Evolutionary conservation across 2,888 invertebrate species (phyloP).

Genomic region (Pandemis cinnamomeana): DNA sequence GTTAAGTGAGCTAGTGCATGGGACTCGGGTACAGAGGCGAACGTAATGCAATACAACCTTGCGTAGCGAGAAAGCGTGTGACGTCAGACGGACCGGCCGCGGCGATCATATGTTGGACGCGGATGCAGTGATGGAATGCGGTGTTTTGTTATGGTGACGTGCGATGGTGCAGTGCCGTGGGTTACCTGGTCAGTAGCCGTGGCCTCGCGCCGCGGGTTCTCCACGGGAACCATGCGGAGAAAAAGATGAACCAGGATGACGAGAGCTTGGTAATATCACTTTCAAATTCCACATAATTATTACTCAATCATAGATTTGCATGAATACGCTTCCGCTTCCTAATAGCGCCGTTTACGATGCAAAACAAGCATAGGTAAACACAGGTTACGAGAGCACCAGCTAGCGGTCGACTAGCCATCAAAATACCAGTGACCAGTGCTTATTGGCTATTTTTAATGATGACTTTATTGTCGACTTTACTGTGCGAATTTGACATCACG

Average conservation of each 20-base stretch:
- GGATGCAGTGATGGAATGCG: constrained; percentile 85
- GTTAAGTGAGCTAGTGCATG: constrained; percentile 53
- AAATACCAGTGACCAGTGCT: constrained; percentile 32
- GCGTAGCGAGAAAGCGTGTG: constrained; percentile 80
- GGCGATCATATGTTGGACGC: constrained; percentile 83
- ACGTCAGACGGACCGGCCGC: constrained; percentile 79
- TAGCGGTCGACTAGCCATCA: constrained; percentile 27
- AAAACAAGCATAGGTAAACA: constrained; percentile 17
- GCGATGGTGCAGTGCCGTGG: constrained; percentile 72
- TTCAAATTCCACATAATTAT: constrained; percentile 53
- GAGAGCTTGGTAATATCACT: constrained; percentile 88
- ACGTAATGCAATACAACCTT: constrained; percentile 65
- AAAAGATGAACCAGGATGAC: constrained; percentile 89
- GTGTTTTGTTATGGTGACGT: constrained; percentile 79
- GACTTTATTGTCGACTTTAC: constrained; percentile 63
- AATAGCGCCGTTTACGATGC: constrained; percentile 11
- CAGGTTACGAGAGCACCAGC: constrained; percentile 29
- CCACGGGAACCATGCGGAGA: constrained; percentile 86
- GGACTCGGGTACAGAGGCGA: constrained; percentile 48
- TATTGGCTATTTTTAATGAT: constrained; percentile 74
- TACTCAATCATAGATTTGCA: constrained; percentile 6
- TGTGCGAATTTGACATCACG: constrained; percentile 53
- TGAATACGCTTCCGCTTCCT: constrained; percentile 11
- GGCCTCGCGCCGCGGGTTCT: constrained; percentile 74
- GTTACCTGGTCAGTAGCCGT: constrained; percentile 69